Percentiles rank a stretch among this genome's conserved stretches.
Evolutionary conservation across 2,113 vertebrate species (phyloP).

Genomic region (Pterocles gutturalis): DNA sequence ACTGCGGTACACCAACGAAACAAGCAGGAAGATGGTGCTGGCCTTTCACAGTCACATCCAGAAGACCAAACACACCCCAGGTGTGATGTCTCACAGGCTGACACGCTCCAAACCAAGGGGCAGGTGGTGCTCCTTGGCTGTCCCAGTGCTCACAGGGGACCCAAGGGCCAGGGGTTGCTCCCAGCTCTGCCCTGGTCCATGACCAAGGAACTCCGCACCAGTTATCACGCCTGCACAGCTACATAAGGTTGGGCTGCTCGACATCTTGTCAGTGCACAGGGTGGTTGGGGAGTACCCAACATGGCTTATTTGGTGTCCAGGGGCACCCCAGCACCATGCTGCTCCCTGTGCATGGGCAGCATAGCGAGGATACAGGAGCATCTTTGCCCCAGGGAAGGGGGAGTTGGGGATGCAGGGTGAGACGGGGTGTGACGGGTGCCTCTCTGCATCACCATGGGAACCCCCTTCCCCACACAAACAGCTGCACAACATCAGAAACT

Average conservation of each 20-base stretch:
- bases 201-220: rapidly evolving
- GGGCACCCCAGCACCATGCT: rapidly evolving
- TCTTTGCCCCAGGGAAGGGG: neutral
- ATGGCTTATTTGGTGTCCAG: rapidly evolving
- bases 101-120: neutral
- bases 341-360: neutral
- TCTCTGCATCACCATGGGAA: rapidly evolving
- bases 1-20: rapidly evolving
- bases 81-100: rapidly evolving
- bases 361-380: neutral
- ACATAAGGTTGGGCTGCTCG: rapidly evolving
- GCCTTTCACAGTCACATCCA: neutral
- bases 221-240: neutral
- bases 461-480: neutral
- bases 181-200: neutral
- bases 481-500: neutral
- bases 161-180: neutral
- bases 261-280: too few relatives aligned
- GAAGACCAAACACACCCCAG: neutral
- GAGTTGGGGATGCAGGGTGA: neutral
- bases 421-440: rapidly evolving
- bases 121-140: neutral
- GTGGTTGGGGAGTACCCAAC: neutral
- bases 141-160: neutral
- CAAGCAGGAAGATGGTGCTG: rapidly evolving